Evolutionary conservation across 2,888 invertebrate species (phyloP), one percentile per base, ranked within the genome.

Genomic region (Xylota sylvarum): DNA sequence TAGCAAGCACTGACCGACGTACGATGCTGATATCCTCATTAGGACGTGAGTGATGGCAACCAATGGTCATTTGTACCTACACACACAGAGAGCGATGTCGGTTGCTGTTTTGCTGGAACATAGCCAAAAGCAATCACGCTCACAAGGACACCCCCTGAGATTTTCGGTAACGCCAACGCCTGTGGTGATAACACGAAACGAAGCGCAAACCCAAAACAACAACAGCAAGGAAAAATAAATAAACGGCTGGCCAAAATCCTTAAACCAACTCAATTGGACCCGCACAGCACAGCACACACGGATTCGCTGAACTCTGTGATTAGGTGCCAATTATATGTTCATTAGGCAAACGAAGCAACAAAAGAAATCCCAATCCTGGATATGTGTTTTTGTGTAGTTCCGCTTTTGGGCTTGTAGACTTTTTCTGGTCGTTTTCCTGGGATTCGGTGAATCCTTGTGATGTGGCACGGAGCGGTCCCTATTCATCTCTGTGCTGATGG

Each of bases 281-380:
- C 56, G 48, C 32, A 84, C 32, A 84, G 48, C 32, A 84, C 32
- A 84, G 60, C 55, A 73, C 64, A 76, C 37, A 69, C 50, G 67
- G 77, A 78, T 56, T 62, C 77, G 67, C 56, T 64, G 73, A 82
- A 69, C 82, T 86, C 67, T 78, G 86, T 82, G 86, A 86, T 86
- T 86, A 86, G 86, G 76, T 82, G 77, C 72, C 86, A 86, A 86
- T 86, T 82, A 86, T 86, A 86, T 86, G 86, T 82, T 86, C 86
- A 86, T 86, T 86, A 86, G 72, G 35, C 86, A 73, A 86, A 82
- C 67, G 72, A 73, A 62, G 30, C 72, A 73, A 58, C 56, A 73
- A 73, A 77, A 77, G 73, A 73, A 78, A 73, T 69, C 82, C 55
- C 60, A 73, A 40, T n/a, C 40, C 50, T 14, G 17, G 37, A 43